Evolutionary conservation across 2,797 vertebrate species (phyloP), one percentile per base, ranked within the genome.

Genomic region (Poeciliopsis gracilis): DNA sequence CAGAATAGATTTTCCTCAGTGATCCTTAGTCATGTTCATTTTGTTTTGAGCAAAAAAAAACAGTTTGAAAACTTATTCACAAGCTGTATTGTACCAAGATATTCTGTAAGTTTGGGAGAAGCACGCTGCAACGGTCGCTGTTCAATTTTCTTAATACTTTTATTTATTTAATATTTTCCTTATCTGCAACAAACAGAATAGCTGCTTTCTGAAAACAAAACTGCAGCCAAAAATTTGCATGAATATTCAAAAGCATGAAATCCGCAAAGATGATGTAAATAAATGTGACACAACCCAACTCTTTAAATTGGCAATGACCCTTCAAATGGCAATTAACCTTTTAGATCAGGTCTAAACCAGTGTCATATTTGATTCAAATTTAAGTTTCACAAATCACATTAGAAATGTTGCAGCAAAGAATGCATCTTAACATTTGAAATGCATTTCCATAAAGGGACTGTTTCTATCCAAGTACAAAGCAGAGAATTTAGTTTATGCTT

Each of bases 241-340:
- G 85, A 89, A 88, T 90, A 91, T 91, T 89, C 75, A 87, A 83
- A 77, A 80, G 71, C 83, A 80, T 90, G 87, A 86, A 88, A 89
- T 82, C 77, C 81, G 84, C 81, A 82, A 83, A 46, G 69, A 76
- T 75, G 43, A 80, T 85, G 85, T 81, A 69, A 82, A 80, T 82
- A 46, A 38, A 25, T 23, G 4, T 23, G 23, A 41, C 11, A 43
- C 36, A 69, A 18, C 8, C 16, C 10, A 66, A 69, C 20, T 25
- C 41, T 69, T 43, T n/a, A 43, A 20, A 69, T 12, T 69, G 20
- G 66, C 36, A 69, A 69, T 67, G 63, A 41, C 30, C 63, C 18
- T 67, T 63, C 10, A 41, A 41, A 67, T 0, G 4, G 18, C 36
- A 25, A 38, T 23, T 25, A 23, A 69, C 38, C 36, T 38, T 43